These are phyloP conservation scores for Papilio aristodemus DNA, from an alignment of 1,140 invertebrate genomes.

Conservation along the genomic window DNA sequence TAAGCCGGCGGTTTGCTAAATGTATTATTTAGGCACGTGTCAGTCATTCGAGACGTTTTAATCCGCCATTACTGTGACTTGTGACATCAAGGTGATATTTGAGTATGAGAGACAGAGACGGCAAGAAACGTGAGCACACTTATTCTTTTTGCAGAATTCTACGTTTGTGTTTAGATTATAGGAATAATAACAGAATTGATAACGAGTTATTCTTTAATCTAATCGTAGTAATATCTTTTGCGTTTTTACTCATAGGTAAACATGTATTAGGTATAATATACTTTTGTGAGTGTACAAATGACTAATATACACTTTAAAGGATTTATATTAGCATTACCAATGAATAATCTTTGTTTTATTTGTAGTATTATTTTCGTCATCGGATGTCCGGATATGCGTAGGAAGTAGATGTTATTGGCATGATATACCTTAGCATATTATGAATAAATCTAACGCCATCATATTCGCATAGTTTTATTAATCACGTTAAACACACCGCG, in stretches of 20 bases:
- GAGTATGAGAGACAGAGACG: conserved; percentile 7
- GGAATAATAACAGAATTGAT: conserved; percentile 4
- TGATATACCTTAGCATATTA: not conserved
- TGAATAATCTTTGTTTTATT: not conserved
- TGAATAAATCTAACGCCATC: conserved; percentile 30
- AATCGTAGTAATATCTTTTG: conserved; percentile 12
- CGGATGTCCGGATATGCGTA: conserved; percentile 24
- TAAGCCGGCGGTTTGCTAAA: conserved; percentile 57
- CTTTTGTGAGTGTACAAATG: not conserved
- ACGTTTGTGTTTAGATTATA: conserved; percentile 2
- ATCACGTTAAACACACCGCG: conserved; percentile 23
- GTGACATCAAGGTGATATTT: conserved; percentile 18
- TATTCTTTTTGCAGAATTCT: conserved; percentile 14
- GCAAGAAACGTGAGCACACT: not conserved
- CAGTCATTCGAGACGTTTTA: conserved; percentile 2
- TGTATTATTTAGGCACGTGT: conserved; percentile 37
- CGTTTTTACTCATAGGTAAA: conserved; percentile 15
- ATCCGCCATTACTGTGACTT: conserved; percentile 15
- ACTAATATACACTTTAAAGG: not conserved
- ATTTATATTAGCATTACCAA: not conserved
- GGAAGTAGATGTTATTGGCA: conserved; percentile 29
- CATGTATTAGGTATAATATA: not conserved
- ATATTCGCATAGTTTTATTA: conserved; percentile 19
- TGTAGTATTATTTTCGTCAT: conserved; percentile 14
- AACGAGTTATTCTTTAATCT: conserved; percentile 22